Base-by-base conservation (phyloP, 2,113 vertebrate genomes). In the Grus americana region DNA sequence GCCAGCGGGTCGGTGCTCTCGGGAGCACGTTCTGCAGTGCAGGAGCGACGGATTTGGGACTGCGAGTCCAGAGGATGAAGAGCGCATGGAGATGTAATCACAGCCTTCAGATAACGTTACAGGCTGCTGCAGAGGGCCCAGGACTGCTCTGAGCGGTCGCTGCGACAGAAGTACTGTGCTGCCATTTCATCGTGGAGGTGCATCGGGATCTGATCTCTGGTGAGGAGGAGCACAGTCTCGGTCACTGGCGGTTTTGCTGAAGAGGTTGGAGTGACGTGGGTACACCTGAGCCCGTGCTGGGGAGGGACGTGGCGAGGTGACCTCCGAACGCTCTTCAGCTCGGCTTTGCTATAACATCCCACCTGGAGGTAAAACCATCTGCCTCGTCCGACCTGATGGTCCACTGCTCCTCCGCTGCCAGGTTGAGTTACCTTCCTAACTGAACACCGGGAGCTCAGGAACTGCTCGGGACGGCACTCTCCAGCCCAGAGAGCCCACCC, bases 391-490 rank as follows among this genome's bases (percentile, higher is more conserved):
- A 20, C 82, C 36, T 32, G 24, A 1, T 11, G 1, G 8, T 10
- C 40, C 10, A 4, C 29, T 46, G 40, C 63, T 40, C 11, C 61
- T 38, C 24, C 1, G 0, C 62, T 73, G 65, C n/a, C 36, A 12
- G 19, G 3, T 6, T 9, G 29, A 21, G 34, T 17, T 6, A 1
- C 66, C 11, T 57, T 29, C 29, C n/a, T 4, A 9, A 1, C 1
- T 0, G 42, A 75, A 13, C 52, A 1, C 9, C 0, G 3, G 61
- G 42, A 44, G 42, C 71, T 14, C 26, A 2, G 57, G 54, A 42
- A 4, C 34, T 13, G 7, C 32, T 47, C 1, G 0, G 49, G 3
- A 1, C 3, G n/a, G 66, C 5, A 4, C 22, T 27, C 9, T 9
- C 32, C 72, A 24, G 66, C 42, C 63, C 47, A 3, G 20, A 11